phyloP scores from a whole-genome alignment of 2,113 vertebrate genomes.

The Phoxinus phoxinus region DNA sequence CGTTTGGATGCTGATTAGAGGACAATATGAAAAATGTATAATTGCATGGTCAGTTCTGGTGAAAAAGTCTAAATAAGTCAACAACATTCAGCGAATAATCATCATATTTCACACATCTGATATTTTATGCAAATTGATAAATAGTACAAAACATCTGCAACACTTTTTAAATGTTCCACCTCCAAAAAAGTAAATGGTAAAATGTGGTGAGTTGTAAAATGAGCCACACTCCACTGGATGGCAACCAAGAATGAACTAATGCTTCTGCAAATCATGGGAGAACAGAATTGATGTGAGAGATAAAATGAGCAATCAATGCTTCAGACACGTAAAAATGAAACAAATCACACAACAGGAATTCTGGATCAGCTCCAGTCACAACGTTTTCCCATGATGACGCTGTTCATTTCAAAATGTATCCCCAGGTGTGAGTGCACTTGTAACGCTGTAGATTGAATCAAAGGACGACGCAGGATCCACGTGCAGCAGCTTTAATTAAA shows the following conservation, averaged over 20 bases:
- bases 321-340: background rate
- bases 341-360: conserved; percentile 10
- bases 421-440: background rate
- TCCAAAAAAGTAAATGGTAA: too few relatives aligned
- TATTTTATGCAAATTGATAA: background rate
- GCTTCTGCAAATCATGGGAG: background rate
- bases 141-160: background rate
- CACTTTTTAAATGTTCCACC: background rate
- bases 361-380: background rate
- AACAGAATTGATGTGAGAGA: background rate
- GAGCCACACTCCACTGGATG: background rate
- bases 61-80: background rate
- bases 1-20: background rate
- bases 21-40: background rate
- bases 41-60: background rate
- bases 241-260: too few relatives aligned
- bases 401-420: background rate
- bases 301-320: conserved; percentile 26
- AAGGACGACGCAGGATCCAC: too few relatives aligned
- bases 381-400: background rate
- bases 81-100: background rate
- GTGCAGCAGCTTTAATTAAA: too few relatives aligned
- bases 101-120: background rate
- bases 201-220: background rate
- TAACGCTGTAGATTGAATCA: too few relatives aligned